These are phyloP conservation scores for Drosophila suzukii DNA, from an alignment of 1,140 invertebrate species.

Conservation along the genomic window DNA sequence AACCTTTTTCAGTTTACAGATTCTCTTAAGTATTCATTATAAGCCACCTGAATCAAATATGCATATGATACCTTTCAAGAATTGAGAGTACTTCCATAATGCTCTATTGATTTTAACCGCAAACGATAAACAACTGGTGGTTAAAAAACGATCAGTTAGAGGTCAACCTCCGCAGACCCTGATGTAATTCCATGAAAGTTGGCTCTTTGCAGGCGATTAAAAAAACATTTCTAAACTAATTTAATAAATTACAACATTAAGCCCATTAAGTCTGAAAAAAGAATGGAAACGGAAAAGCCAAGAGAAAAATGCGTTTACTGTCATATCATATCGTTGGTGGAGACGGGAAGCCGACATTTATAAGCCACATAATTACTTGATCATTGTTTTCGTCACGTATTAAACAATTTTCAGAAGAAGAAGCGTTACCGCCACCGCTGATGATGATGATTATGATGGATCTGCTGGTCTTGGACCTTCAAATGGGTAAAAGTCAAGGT, in stretches of 20 bases:
- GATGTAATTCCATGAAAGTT: constrained; percentile 28
- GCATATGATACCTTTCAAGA: constrained; percentile 6
- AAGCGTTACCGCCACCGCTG: constrained; percentile 18
- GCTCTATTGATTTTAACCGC: constrained; percentile 27
- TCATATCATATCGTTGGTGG: constrained; percentile 16
- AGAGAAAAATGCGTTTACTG: constrained; percentile 35
- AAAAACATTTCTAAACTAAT: constrained; percentile 53
- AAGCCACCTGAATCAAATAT: background rate
- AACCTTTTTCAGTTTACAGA: background rate
- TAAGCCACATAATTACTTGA: constrained; percentile 60
- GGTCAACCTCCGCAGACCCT: constrained; percentile 33
- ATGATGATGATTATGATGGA: constrained; percentile 21
- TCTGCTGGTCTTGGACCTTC: constrained; percentile 16
- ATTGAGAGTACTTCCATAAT: background rate
- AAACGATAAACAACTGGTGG: constrained; percentile 13
- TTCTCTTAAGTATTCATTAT: background rate
- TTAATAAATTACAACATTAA: constrained; percentile 50
- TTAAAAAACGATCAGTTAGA: constrained; percentile 39
- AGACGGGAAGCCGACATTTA: constrained; percentile 46
- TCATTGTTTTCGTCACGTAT: constrained; percentile 66
- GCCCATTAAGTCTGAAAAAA: constrained; percentile 36
- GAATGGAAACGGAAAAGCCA: constrained; percentile 35
- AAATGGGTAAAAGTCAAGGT: constrained; percentile 66
- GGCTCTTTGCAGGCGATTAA: constrained; percentile 23
- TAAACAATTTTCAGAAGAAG: constrained; percentile 50